phyloP scores from a whole-genome alignment of 2,113 vertebrate species.

The Micromys minutus region DNA sequence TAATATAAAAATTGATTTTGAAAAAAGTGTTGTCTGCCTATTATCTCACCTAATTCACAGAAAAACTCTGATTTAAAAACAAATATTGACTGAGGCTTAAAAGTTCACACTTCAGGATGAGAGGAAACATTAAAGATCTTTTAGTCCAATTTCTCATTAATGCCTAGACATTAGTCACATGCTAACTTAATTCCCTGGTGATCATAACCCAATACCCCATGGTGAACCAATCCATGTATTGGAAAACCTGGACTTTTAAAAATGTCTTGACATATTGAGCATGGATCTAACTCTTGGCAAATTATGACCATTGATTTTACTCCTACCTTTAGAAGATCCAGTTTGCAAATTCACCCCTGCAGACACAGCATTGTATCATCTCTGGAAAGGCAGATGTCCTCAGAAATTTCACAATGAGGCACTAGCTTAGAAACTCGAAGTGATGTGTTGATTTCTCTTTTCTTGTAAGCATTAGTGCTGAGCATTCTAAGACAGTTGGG shows the following conservation, averaged over 20 bases:
- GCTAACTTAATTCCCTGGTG: constrained; percentile 29
- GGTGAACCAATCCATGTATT: constrained; percentile 14
- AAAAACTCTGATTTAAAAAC: constrained; percentile 40
- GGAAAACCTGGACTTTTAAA: constrained; percentile 34
- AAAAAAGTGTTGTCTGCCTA: neutral
- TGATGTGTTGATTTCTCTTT: neutral
- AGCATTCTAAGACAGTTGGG: neutral
- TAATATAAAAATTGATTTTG: constrained; percentile 37
- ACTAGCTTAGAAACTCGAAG: constrained; percentile 9
- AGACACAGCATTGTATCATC: neutral
- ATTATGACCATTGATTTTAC: neutral
- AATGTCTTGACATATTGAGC: constrained; percentile 19
- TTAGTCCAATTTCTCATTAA: constrained; percentile 56
- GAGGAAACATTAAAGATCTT: constrained; percentile 15
- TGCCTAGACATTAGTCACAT: neutral
- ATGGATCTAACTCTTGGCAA: constrained; percentile 34
- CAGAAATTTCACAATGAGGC: neutral
- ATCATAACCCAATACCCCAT: neutral
- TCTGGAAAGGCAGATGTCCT: neutral
- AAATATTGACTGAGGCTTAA: constrained; percentile 17
- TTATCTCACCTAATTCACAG: constrained; percentile 38
- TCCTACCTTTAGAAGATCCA: neutral
- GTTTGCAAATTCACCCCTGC: neutral
- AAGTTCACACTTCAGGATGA: neutral
- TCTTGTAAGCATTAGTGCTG: neutral